phyloP scores from a whole-genome alignment of 35 echinoderm and acorn worm genomes.

The Ptychodera flava region DNA sequence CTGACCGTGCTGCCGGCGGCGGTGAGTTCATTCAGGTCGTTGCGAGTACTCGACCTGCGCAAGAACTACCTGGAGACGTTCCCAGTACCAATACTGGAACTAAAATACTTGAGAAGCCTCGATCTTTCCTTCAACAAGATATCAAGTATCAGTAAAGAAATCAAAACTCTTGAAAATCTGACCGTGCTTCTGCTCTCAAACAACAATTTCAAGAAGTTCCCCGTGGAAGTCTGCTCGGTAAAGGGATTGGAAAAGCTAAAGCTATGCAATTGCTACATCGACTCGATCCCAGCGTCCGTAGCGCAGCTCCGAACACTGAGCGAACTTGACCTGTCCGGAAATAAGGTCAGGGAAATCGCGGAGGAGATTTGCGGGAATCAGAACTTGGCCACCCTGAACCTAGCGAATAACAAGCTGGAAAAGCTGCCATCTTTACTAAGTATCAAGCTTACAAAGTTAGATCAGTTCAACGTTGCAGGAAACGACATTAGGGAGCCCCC shows the following conservation, averaged over 20 bases:
- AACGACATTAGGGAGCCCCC: background rate
- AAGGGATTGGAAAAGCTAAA: background rate
- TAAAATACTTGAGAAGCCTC: background rate
- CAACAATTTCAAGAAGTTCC: background rate
- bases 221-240: background rate
- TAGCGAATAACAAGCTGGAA: background rate
- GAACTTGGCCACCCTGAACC: background rate
- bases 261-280: background rate
- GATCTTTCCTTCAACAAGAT: background rate
- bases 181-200: background rate
- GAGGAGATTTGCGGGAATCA: background rate
- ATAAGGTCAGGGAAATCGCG: background rate
- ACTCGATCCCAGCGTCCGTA: background rate
- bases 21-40: background rate
- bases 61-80: background rate
- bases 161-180: background rate
- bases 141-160: background rate
- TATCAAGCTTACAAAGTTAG: background rate
- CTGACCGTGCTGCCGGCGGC: background rate
- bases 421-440: background rate
- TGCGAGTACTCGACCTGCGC: background rate
- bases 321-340: background rate
- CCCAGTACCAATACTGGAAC: background rate
- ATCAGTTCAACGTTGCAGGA: background rate
- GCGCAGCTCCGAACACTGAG: background rate